Evolutionary conservation across 2,888 invertebrate species (phyloP).

Genomic region (Calephelis perditalis): DNA sequence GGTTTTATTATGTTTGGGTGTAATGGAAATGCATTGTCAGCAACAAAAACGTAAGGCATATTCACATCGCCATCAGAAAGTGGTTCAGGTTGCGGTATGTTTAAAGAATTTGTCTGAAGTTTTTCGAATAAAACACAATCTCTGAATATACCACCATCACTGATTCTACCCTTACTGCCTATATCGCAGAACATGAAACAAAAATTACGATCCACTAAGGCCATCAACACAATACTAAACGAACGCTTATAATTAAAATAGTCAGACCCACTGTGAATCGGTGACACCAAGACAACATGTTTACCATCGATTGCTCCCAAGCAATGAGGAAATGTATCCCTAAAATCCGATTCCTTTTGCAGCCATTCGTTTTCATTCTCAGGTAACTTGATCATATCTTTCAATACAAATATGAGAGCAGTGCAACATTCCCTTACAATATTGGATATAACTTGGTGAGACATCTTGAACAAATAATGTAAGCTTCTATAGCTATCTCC

Average conservation of each 20-base stretch:
- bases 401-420: constrained; percentile 14
- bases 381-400: constrained; percentile 7
- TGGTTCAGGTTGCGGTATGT: no score
- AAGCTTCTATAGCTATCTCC: constrained; percentile 16
- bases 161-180: constrained; percentile 18
- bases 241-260: constrained; percentile 21
- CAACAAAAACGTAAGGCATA: no score
- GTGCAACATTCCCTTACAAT: constrained; percentile 14
- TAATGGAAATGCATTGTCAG: no score
- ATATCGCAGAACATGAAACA: constrained; percentile 20
- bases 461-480: constrained; percentile 17
- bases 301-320: constrained; percentile 22
- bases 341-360: constrained; percentile 18
- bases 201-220: constrained; percentile 22
- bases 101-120: neutral
- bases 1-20: no score
- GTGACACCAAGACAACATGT: constrained; percentile 22
- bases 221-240: constrained; percentile 23
- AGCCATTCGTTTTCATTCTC: constrained; percentile 18
- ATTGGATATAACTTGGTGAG: constrained; percentile 14
- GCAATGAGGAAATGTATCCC: constrained; percentile 22
- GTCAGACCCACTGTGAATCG: constrained; percentile 21
- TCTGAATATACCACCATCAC: constrained; percentile 20
- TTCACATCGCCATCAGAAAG: no score
- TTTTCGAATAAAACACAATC: neutral